Evolutionary conservation across 2,888 invertebrate genomes (phyloP).

Genomic region (Cataglyphis rosenhaueri): DNA sequence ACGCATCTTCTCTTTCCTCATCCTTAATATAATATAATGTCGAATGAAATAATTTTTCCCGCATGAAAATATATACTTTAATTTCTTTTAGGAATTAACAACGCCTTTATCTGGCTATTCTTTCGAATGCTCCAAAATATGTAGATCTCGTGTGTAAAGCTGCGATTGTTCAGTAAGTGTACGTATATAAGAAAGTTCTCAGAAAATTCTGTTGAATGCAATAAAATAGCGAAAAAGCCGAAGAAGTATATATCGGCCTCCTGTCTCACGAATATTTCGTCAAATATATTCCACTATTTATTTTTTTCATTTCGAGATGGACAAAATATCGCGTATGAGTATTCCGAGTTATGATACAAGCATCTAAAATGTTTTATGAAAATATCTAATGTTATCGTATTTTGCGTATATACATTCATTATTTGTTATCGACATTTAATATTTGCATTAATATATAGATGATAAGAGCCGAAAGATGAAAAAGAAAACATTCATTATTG

Average conservation of each 20-base stretch:
- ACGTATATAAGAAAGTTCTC: not conserved
- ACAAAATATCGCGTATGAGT: slow-evolving; percentile 36
- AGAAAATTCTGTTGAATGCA: slow-evolving; percentile 27
- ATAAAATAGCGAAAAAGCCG: slow-evolving; percentile 7
- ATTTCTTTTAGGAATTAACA: not conserved
- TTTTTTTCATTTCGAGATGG: not conserved
- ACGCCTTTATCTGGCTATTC: not conserved
- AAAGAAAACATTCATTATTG: not conserved
- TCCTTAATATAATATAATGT: not conserved
- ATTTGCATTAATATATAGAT: slow-evolving; percentile 7
- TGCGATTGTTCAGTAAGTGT: slow-evolving; percentile 5
- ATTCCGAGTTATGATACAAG: slow-evolving; percentile 50
- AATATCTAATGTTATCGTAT: slow-evolving; percentile 45
- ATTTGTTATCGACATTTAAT: slow-evolving; percentile 17
- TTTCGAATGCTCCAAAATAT: not conserved
- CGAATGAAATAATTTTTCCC: slow-evolving; percentile 2
- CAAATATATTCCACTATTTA: slow-evolving; percentile 3
- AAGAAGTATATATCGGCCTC: slow-evolving; percentile 11
- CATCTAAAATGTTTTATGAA: slow-evolving; percentile 51
- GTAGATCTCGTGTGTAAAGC: not conserved
- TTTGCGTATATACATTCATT: slow-evolving; percentile 28
- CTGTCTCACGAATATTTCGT: slow-evolving; percentile 8
- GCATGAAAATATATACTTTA: slow-evolving; percentile 5
- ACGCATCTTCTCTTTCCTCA: not conserved
- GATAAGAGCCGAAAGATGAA: slow-evolving; percentile 3